phyloP scores from a whole-genome alignment of 1,140 invertebrate species.

The Drosophila nigromelanica region DNA sequence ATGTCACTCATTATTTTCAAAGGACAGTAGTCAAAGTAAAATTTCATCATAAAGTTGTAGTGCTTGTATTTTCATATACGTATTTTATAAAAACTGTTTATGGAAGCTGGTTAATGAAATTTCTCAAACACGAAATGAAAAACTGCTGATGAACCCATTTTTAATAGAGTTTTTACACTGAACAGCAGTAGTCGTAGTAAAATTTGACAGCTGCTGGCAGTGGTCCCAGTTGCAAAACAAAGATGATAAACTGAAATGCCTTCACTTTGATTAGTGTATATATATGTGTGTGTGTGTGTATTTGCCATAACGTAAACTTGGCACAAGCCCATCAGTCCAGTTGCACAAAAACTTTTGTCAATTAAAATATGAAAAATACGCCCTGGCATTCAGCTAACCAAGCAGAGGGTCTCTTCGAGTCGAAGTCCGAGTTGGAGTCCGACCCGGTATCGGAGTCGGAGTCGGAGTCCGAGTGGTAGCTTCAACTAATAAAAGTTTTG shows the following conservation, averaged over 20 bases:
- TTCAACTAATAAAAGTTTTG: slow-evolving; percentile 80
- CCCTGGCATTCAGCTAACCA: slow-evolving; percentile 39
- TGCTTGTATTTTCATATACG: too few species aligned
- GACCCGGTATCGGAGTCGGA: slow-evolving; percentile 6
- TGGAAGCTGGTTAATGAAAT: neutral
- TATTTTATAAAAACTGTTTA: neutral
- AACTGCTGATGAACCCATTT: neutral
- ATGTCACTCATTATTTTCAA: too few species aligned
- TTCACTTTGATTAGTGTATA: slow-evolving; percentile 43
- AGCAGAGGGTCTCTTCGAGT: slow-evolving; percentile 18
- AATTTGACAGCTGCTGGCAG: slow-evolving; percentile 8
- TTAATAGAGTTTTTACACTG: neutral
- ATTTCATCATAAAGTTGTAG: too few species aligned
- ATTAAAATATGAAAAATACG: slow-evolving; percentile 81
- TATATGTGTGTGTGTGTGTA: slow-evolving; percentile 11
- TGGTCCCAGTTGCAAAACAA: slow-evolving; percentile 1
- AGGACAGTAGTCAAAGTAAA: too few species aligned
- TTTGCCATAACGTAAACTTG: slow-evolving; percentile 63
- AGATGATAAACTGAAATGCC: slow-evolving; percentile 18
- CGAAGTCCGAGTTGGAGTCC: neutral
- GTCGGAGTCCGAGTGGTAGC: slow-evolving; percentile 49
- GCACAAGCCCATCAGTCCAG: slow-evolving; percentile 67
- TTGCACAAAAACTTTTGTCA: slow-evolving; percentile 78
- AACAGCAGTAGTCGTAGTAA: slow-evolving; percentile 1
- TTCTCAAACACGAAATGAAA: neutral